These are phyloP conservation scores for Lasioglossum figueresi DNA, from an alignment of 2,888 invertebrate species.

Conservation along the genomic window DNA sequence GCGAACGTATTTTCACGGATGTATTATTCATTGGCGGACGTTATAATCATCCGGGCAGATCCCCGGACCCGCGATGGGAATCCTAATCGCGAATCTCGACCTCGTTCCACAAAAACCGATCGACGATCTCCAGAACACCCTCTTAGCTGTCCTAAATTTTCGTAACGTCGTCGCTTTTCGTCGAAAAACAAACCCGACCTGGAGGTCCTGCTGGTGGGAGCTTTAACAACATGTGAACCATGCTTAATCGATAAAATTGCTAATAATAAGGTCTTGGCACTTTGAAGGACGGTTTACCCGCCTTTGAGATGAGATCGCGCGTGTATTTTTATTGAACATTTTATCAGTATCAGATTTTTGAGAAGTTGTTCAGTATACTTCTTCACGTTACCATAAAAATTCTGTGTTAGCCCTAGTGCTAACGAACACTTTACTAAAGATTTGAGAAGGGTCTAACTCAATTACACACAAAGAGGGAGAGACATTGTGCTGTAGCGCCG, in stretches of 20 bases:
- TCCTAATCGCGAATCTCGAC: constrained; percentile 39
- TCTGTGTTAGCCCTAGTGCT: neutral
- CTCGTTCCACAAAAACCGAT: constrained; percentile 23
- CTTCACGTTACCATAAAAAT: too few species aligned
- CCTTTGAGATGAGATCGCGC: constrained; percentile 12
- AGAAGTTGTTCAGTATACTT: too few species aligned
- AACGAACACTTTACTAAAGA: neutral
- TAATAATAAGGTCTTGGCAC: constrained; percentile 59
- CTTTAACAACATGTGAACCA: constrained; percentile 48
- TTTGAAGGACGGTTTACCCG: constrained; percentile 48
- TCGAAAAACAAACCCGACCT: constrained; percentile 1
- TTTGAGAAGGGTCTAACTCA: neutral
- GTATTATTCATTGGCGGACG: constrained; percentile 3
- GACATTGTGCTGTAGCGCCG: neutral
- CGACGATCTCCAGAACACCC: neutral
- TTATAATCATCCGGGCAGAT: constrained; percentile 7
- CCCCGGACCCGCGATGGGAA: neutral
- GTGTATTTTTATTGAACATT: neutral
- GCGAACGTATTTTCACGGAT: neutral
- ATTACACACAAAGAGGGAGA: too few species aligned
- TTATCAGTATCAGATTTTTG: neutral
- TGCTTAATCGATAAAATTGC: constrained; percentile 49
- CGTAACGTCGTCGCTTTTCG: neutral
- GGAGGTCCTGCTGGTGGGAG: constrained; percentile 36
- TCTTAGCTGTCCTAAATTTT: constrained; percentile 21